Base-by-base conservation (phyloP, 2,888 invertebrate species). In the Aspidiotus rigidus region DNA sequence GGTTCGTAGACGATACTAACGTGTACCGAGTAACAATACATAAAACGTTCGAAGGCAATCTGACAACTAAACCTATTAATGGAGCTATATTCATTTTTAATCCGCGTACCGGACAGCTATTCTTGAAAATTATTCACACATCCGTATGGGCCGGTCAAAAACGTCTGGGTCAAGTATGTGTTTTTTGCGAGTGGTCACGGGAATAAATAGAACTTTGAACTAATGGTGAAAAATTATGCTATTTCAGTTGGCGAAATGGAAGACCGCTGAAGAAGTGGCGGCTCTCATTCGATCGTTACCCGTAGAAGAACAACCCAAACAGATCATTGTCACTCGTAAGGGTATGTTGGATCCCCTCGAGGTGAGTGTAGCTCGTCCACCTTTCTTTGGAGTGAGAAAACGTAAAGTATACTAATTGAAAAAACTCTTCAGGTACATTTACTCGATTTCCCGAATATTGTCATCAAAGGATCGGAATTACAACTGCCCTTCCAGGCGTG, bases 111-210 rank as follows among this genome's bases (percentile, higher is more conserved):
- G 99, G 99, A 16, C 99, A 99, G 79, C 83, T 99, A 62, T 99
- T 99, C 84, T 83, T 99, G 74, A 99, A 99, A 82, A 99, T 99
- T 76, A 99, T 99, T 79, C 99, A 99, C 80, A 99, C 99, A 0
- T 97, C 96, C 7, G 99, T 99, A 61, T 99, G 99, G 99, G 98
- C 99, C 0, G 99, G 98, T 55, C 98, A 99, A 81, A 99, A 99
- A 80, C 98, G 98, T 90, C 84, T 99, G 8, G 97, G 97, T 76
- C 97, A 95, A 83, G 86, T 86, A 56, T 57, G 28, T 57, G 2
- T 57, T 10, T 56, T 57, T 1, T 15, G 57, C 15, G 28, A 28
- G 28, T 3, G 28, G 5, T 28, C 28, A 28, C 28, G 28, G 2
- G 28, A 28, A 5, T 28, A 28, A 28, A 28, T 28, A 5, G 57